Base-by-base conservation (phyloP, 2,797 vertebrate species). In the Arnoldichthys spilopterus region DNA sequence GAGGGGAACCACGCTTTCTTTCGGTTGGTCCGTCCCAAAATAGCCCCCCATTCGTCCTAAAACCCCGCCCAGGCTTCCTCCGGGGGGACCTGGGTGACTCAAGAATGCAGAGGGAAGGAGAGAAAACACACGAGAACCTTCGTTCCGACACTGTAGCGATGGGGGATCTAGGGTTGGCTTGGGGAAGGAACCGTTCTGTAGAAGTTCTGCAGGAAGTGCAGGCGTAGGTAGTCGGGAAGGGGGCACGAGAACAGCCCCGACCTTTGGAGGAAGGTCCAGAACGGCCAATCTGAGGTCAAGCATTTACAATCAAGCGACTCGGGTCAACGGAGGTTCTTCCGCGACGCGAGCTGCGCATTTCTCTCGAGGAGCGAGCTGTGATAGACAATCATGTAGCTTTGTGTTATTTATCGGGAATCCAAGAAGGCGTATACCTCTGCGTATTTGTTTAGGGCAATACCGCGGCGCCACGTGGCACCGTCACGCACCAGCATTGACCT, bases 381-480 rank as follows among this genome's bases (percentile, higher is more conserved):
- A 91, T 87, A 90, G 92, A 91, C 90, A 90, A 90, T 94, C 87
- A 88, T 82, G 54, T 87, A 56, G 74, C 72, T 72, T 76, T 56
- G 58, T 82, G 83, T 59, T 80, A 30, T 77, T 85, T 63, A 34
- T 63, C 34, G 2, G n/a, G 1, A 63, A 37, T 20, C 61, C 61
- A 32, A 30, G 30, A 56, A 56, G 18, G 0, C 51, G 6, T 0
- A n/a, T 5, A 56, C 53, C 8, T n/a, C 7, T 22, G 9, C 53
- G 2, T 3, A 7, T 34, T 34, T 20, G 6, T 62, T 32, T 61
- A 16, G 18, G 2, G 58, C 58, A 61, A 34, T 34, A 62, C 15
- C 18, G 18, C 22, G 58, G 58, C 58, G 18, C 3, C 20, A 32
- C 1, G 6, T 37, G 8, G 24, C 59, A 18, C 30, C 16, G 20